phyloP scores from a whole-genome alignment of 23 tunicate genomes.

The Styela plicata region DNA sequence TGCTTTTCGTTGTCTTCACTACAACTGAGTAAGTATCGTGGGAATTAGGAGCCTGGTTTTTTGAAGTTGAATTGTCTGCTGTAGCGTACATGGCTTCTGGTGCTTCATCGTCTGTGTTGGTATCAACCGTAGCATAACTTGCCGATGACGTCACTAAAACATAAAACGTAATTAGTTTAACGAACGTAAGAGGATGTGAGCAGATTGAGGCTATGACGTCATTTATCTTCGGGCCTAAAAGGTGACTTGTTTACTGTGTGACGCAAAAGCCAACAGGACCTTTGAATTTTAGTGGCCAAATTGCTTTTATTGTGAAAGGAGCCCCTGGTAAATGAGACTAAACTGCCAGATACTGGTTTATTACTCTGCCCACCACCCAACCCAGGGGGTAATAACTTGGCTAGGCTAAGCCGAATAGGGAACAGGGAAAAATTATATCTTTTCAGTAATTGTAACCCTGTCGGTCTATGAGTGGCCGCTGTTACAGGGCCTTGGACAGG shows the following conservation, averaged over 20 bases:
- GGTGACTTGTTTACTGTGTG: not conserved
- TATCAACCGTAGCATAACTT: not conserved
- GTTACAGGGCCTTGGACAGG: too few species aligned
- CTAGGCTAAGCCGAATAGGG: too few species aligned
- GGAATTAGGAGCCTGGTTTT: not conserved
- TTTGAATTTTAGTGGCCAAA: too few species aligned
- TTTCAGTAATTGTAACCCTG: too few species aligned
- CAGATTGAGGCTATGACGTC: not conserved
- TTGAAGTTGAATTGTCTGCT: not conserved
- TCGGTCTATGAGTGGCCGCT: too few species aligned
- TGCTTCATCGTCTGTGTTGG: not conserved
- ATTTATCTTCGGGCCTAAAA: not conserved
- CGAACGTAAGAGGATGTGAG: not conserved
- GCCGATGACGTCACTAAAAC: not conserved
- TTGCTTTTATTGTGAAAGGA: too few species aligned
- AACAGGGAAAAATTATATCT: too few species aligned
- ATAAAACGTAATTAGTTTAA: not conserved
- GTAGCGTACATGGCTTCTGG: not conserved
- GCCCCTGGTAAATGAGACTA: too few species aligned
- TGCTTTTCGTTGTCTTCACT: not conserved
- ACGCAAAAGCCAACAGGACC: too few species aligned
- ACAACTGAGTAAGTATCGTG: not conserved
- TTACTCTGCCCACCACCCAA: too few species aligned
- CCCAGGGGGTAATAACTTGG: too few species aligned
- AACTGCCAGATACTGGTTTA: too few species aligned